Evolutionary conservation across 1,140 invertebrate genomes (phyloP).

Genomic region (Arctopsyche grandis): DNA sequence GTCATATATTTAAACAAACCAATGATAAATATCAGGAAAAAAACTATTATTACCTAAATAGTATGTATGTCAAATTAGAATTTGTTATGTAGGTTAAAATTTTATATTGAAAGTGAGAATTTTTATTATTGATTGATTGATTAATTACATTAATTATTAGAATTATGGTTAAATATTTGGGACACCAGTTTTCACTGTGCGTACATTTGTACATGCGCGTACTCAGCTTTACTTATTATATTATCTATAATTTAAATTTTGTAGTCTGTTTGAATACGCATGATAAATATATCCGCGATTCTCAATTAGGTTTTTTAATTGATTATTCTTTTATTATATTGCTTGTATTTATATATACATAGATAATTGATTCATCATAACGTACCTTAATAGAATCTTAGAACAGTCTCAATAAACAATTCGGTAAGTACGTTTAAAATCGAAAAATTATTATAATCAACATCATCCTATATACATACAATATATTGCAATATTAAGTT

Average conservation of each 20-base stretch:
- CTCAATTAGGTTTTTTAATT: background rate
- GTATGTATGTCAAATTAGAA: slow-evolving; percentile 25
- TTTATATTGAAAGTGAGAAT: slow-evolving; percentile 37
- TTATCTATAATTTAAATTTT: slow-evolving; percentile 17
- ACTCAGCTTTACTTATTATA: background rate
- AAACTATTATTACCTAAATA: slow-evolving; percentile 17
- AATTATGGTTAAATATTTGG: slow-evolving; percentile 6
- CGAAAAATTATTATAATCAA: too few relatives aligned
- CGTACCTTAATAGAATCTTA: background rate
- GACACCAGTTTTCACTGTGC: background rate
- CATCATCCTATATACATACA: too few relatives aligned
- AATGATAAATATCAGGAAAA: slow-evolving; percentile 9
- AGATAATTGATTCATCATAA: background rate
- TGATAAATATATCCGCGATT: slow-evolving; percentile 24
- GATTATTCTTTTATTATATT: background rate
- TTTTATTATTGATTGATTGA: slow-evolving; percentile 36
- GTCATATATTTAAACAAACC: background rate
- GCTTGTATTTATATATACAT: background rate
- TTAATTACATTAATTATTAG: slow-evolving; percentile 18
- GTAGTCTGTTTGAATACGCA: slow-evolving; percentile 10
- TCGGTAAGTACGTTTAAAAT: background rate
- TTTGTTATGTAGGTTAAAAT: slow-evolving; percentile 46
- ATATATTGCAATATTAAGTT: too few relatives aligned
- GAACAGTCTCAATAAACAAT: background rate
- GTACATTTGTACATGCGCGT: background rate